Conservation (phyloP, 2,113 vertebrate species). For the Prolemur simus region DNA sequence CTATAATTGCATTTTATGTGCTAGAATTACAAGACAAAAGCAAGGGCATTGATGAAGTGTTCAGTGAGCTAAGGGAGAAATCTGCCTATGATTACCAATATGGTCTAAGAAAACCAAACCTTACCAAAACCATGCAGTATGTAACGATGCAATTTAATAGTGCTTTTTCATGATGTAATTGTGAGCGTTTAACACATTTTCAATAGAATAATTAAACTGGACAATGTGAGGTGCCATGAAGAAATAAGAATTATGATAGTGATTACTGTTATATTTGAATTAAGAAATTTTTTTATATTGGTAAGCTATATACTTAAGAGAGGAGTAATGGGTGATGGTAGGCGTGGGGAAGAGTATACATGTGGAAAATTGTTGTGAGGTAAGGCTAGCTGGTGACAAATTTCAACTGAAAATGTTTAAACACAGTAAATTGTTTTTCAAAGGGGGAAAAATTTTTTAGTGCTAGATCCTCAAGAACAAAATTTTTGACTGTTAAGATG, state of each 20-base stretch:
- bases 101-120: neutral
- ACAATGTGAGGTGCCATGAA: neutral
- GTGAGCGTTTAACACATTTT: neutral
- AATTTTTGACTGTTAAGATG: neutral
- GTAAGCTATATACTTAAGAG: neutral
- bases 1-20: conserved; percentile 64
- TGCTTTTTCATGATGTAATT: neutral
- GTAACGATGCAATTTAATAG: neutral
- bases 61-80: conserved; percentile 8
- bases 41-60: neutral
- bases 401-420: neutral
- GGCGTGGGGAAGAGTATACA: neutral
- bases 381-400: neutral
- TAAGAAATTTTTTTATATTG: neutral
- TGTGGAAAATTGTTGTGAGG: neutral
- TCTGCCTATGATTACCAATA: neutral
- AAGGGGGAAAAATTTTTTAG: neutral
- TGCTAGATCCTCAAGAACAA: neutral
- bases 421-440: neutral
- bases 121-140: neutral
- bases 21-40: conserved; percentile 45
- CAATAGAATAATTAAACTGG: neutral
- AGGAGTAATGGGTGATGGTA: fast-evolving
- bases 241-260: neutral
- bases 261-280: neutral